Conservation (phyloP, 1,140 invertebrate species). For the Diorhabda sublineata region DNA sequence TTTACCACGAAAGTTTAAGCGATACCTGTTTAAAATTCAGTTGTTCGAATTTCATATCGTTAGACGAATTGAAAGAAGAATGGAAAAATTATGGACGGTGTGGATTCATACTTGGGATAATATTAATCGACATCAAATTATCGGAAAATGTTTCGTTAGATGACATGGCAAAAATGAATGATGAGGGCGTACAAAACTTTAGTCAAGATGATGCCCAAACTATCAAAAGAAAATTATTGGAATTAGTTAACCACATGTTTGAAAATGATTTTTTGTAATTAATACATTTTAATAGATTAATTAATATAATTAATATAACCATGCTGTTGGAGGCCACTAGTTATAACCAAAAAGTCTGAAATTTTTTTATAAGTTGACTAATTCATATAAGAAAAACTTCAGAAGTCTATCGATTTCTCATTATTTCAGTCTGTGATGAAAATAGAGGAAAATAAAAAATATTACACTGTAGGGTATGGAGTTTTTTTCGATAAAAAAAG, state of each 20-base stretch:
- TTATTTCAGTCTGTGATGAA: no score
- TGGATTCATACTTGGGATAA: slow-evolving; percentile 29
- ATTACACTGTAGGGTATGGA: no score
- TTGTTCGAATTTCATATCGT: slow-evolving; percentile 49
- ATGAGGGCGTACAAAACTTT: not conserved
- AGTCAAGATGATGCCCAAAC: not conserved
- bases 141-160: not conserved
- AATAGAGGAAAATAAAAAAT: no score
- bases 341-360: no score
- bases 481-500: no score
- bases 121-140: slow-evolving; percentile 2
- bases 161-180: not conserved
- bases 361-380: no score
- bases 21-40: slow-evolving; percentile 45
- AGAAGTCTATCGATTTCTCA: no score
- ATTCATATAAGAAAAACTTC: no score
- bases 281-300: not conserved
- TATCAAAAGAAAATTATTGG: not conserved
- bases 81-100: slow-evolving; percentile 42
- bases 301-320: no score
- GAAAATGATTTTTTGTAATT: not conserved
- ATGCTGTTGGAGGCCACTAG: no score
- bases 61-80: slow-evolving; percentile 42
- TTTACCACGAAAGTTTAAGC: slow-evolving; percentile 53
- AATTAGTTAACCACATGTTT: not conserved